Evolutionary conservation across 2,797 vertebrate genomes (phyloP).

Genomic region (Sebastes hopkinsi): DNA sequence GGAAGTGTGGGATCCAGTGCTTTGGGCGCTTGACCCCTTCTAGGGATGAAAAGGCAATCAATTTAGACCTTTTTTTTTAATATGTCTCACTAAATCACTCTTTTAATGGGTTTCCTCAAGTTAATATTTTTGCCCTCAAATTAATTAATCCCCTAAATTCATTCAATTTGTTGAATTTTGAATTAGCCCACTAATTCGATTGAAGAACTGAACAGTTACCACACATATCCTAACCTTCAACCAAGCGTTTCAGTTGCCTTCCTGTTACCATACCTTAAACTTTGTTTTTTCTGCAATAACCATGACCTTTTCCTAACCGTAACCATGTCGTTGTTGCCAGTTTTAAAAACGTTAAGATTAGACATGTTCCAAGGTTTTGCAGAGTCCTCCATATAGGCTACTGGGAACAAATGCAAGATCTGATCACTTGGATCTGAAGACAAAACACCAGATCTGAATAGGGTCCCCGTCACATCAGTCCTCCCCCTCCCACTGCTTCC

Average conservation of each 20-base stretch:
- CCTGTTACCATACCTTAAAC: no score
- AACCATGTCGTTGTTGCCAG: background rate
- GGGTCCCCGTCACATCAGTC: background rate
- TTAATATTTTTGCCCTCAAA: background rate
- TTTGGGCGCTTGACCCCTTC: no score
- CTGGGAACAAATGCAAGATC: background rate
- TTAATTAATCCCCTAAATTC: background rate
- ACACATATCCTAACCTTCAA: background rate
- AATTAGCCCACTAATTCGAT: background rate
- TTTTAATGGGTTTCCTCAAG: background rate
- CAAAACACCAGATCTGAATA: background rate
- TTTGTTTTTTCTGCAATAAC: no score
- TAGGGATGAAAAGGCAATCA: no score
- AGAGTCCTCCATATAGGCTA: background rate
- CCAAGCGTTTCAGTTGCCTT: background rate
- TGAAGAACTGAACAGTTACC: no score
- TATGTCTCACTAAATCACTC: background rate
- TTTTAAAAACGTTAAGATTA: background rate
- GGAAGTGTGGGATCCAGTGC: no score
- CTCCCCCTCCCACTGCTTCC: conserved; percentile 33
- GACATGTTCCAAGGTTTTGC: background rate
- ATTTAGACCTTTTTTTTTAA: no score
- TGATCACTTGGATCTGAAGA: background rate
- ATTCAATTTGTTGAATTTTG: background rate
- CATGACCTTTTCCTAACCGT: background rate